A percentile compares a stretch with the other conserved stretches of the same genome.
Conservation (phyloP, 2,797 vertebrate species). For the Fistularia commersonii region DNA sequence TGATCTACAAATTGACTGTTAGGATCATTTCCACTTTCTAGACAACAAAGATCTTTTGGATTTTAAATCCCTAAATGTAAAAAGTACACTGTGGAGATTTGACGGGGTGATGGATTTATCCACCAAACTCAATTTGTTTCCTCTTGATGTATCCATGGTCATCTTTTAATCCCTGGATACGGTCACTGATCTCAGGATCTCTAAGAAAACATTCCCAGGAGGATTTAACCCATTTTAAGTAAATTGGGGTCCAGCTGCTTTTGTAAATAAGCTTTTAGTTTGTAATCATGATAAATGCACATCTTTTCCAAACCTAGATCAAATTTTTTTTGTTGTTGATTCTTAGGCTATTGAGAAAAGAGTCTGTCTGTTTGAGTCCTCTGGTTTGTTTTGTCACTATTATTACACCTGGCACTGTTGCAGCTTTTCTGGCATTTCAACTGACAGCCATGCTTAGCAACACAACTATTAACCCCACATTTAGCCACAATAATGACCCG, state of each 20-base stretch:
- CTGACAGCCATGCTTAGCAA: slow-evolving; percentile 35
- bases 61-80: too few relatives aligned
- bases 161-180: background rate
- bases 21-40: too few relatives aligned
- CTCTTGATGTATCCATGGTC: background rate
- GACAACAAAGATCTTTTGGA: too few relatives aligned
- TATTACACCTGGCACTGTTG: slow-evolving; percentile 2
- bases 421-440: slow-evolving; percentile 18
- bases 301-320: too few relatives aligned
- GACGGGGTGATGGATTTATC: too few relatives aligned
- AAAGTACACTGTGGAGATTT: too few relatives aligned
- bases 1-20: too few relatives aligned
- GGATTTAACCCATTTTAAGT: background rate
- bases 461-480: slow-evolving; percentile 29
- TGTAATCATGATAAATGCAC: background rate
- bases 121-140: background rate
- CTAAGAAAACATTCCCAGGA: background rate
- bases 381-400: background rate
- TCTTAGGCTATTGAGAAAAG: background rate
- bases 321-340: background rate
- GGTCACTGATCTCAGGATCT: background rate
- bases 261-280: background rate
- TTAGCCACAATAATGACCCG: slow-evolving; percentile 25
- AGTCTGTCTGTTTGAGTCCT: background rate
- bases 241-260: background rate